phyloP scores from a whole-genome alignment of 2,113 vertebrate species.

The Lucifuga dentata region DNA sequence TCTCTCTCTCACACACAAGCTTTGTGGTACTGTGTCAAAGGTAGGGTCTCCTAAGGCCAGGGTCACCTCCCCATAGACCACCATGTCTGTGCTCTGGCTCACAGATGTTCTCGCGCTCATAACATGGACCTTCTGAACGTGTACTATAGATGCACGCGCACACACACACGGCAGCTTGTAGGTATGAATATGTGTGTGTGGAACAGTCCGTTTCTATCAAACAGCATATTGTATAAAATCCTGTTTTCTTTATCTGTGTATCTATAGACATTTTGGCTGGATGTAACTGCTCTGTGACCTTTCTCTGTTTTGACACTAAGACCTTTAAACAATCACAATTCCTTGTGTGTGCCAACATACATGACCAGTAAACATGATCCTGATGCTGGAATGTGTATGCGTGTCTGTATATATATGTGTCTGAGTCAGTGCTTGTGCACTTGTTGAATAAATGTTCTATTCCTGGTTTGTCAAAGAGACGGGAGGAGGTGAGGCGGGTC shows the following conservation, averaged over 20 bases:
- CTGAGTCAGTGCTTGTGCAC: slow-evolving; percentile 78
- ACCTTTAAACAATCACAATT: no score
- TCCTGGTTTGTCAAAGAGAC: slow-evolving; percentile 73
- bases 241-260: no score
- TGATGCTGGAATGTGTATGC: background rate
- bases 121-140: slow-evolving; percentile 35
- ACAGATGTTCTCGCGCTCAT: slow-evolving; percentile 84
- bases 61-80: slow-evolving; percentile 86
- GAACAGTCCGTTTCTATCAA: no score
- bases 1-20: slow-evolving; percentile 1
- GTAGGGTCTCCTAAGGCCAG: slow-evolving; percentile 84
- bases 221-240: no score
- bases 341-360: background rate
- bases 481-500: slow-evolving; percentile 43
- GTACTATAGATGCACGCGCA: no score
- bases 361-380: background rate
- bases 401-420: slow-evolving; percentile 64
- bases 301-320: no score
- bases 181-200: no score
- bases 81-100: slow-evolving; percentile 82
- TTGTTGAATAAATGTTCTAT: slow-evolving; percentile 90
- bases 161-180: no score
- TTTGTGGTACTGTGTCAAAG: slow-evolving; percentile 59
- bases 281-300: no score
- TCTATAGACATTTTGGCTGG: no score